These are phyloP conservation scores for Agrochola macilenta DNA, from an alignment of 2,888 invertebrate species.

Conservation along the genomic window DNA sequence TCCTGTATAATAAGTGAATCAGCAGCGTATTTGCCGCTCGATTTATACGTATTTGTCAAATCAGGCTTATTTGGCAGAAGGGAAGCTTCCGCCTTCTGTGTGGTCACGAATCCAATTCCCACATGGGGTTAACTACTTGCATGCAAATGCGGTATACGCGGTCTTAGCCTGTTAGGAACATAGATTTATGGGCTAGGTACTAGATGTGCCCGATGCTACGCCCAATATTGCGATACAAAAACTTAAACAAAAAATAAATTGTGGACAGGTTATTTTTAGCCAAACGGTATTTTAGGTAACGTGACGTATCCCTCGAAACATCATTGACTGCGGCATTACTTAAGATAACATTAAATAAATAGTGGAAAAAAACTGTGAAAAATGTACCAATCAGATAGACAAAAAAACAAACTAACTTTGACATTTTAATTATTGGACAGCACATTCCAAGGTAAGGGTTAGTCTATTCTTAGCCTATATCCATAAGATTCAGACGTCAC, in stretches of 20 bases:
- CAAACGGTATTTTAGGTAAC: not conserved
- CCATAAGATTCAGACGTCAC: conserved; percentile 3
- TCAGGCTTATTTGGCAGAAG: conserved; percentile 35
- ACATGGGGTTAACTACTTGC: conserved; percentile 17
- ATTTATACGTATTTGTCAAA: conserved; percentile 43
- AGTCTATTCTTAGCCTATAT: conserved; percentile 13
- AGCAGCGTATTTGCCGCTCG: conserved; percentile 41
- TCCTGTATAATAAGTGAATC: no score
- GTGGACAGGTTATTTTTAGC: not conserved
- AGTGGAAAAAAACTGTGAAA: not conserved
- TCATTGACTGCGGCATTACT: not conserved
- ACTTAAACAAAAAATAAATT: no score
- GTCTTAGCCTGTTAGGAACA: conserved; percentile 3
- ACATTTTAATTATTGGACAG: not conserved
- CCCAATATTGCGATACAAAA: not conserved
- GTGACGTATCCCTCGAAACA: not conserved
- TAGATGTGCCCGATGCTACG: not conserved
- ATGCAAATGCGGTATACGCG: conserved; percentile 14
- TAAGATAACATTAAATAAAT: not conserved
- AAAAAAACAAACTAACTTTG: no score
- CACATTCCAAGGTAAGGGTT: not conserved
- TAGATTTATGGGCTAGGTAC: conserved; percentile 3
- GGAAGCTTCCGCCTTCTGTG: conserved; percentile 22
- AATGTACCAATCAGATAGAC: not conserved
- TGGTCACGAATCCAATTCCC: conserved; percentile 21